A percentile compares a stretch with the other conserved stretches of the same genome.
phyloP scores from a whole-genome alignment of 1,140 invertebrate species.

The Anagrus nilaparvatae region DNA sequence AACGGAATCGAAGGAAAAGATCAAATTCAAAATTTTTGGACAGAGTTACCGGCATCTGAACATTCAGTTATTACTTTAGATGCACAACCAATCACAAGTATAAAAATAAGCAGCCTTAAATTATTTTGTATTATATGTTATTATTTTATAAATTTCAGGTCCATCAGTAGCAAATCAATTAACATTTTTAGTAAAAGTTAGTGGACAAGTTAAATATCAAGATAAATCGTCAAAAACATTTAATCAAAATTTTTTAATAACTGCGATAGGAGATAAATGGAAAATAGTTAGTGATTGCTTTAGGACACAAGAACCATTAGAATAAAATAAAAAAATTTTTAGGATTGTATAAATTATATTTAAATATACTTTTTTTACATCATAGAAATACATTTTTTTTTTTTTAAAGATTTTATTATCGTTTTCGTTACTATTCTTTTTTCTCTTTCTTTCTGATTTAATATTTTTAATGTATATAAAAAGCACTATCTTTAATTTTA shows the following conservation, averaged over 20 bases:
- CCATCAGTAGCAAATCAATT: conserved; percentile 52
- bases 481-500: no score
- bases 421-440: no score
- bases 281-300: conserved; percentile 79
- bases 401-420: background rate
- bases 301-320: conserved; percentile 54
- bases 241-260: conserved; percentile 73
- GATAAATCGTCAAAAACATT: conserved; percentile 52
- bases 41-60: conserved; percentile 60
- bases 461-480: no score
- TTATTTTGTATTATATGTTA: no score
- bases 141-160: conserved; percentile 28
- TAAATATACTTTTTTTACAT: background rate
- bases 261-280: conserved; percentile 75
- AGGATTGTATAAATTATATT: conserved; percentile 1
- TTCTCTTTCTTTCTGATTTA: no score
- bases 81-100: conserved; percentile 66
- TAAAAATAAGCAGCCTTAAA: conserved; percentile 14
- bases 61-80: conserved; percentile 63
- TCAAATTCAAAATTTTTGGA: conserved; percentile 67
- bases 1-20: conserved; percentile 63
- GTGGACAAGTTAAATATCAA: conserved; percentile 60
- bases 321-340: conserved; percentile 8
- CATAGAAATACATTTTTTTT: background rate
- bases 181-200: conserved; percentile 65